These are phyloP conservation scores for Oscheius sp. DNA, from an alignment of 2,888 invertebrate genomes.

Conservation along the genomic window DNA sequence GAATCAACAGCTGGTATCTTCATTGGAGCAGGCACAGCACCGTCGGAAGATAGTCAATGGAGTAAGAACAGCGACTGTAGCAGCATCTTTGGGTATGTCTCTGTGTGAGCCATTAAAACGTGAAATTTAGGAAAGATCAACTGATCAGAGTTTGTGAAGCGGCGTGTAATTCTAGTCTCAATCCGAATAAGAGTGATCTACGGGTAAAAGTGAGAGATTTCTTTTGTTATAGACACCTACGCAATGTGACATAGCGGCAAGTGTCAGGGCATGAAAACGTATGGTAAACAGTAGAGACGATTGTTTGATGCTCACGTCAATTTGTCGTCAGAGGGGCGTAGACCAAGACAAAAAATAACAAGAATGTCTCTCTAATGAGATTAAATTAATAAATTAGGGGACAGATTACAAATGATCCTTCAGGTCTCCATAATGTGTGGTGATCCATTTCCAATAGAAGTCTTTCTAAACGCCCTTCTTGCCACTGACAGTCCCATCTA, in stretches of 20 bases:
- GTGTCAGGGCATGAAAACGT: not conserved
- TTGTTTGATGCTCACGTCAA: constrained; percentile 3
- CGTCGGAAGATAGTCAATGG: constrained; percentile 27
- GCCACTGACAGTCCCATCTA: constrained; percentile 2
- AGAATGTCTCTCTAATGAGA: not conserved
- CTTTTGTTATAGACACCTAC: not conserved
- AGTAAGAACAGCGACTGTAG: constrained; percentile 36
- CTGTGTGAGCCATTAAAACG: not conserved
- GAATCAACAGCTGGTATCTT: constrained; percentile 28
- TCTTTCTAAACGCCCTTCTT: constrained; percentile 39
- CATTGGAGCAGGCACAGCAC: constrained; percentile 27
- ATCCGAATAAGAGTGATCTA: constrained; percentile 23
- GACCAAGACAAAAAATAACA: not conserved
- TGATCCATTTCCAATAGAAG: constrained; percentile 49
- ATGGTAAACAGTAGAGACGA: not conserved
- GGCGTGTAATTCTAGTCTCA: constrained; percentile 45
- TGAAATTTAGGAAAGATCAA: constrained; percentile 45
- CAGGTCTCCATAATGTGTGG: constrained; percentile 61
- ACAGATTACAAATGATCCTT: no score
- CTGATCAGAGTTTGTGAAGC: constrained; percentile 50
- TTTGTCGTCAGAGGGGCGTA: not conserved
- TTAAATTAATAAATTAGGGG: not conserved
- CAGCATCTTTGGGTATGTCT: constrained; percentile 32
- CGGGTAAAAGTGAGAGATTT: constrained; percentile 21
- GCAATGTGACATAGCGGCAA: not conserved